phyloP scores from a whole-genome alignment of 2,113 vertebrate genomes.

The Dipodomys ordii region DNA sequence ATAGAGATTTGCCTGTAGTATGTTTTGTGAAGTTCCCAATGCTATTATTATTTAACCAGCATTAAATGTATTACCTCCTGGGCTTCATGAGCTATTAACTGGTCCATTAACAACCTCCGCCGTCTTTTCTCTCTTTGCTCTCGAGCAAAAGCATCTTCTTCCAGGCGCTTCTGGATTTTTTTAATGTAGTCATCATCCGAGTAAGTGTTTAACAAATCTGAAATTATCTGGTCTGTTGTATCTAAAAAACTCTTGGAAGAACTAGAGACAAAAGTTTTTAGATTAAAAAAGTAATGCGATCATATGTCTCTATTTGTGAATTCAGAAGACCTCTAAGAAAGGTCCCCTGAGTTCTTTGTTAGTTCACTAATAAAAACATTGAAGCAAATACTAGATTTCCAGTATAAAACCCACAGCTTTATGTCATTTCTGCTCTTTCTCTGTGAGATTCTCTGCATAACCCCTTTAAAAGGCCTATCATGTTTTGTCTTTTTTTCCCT shows the following conservation, averaged over 20 bases:
- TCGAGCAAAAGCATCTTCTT: conserved; percentile 88
- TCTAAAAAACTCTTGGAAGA: conserved; percentile 65
- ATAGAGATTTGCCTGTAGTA: background rate
- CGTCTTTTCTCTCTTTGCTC: conserved; percentile 92
- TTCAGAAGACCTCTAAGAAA: background rate
- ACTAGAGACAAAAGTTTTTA: conserved; percentile 67
- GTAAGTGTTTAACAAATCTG: conserved; percentile 85
- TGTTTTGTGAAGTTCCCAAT: background rate
- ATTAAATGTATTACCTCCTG: conserved; percentile 88
- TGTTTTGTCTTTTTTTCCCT: background rate
- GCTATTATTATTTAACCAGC: background rate
- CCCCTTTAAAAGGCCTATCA: background rate
- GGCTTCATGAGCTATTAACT: conserved; percentile 89
- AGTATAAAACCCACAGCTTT: background rate
- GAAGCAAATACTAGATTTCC: background rate
- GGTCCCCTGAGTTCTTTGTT: background rate
- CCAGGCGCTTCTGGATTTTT: conserved; percentile 91
- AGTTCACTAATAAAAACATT: background rate
- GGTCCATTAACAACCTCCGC: conserved; percentile 89
- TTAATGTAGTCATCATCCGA: conserved; percentile 91
- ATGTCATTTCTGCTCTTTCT: background rate
- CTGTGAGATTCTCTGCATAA: background rate
- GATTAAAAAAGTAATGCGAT: background rate
- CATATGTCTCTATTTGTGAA: background rate
- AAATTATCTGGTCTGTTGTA: conserved; percentile 28